Conservation (phyloP, 2,888 invertebrate species). For the Phorcus lineatus region DNA sequence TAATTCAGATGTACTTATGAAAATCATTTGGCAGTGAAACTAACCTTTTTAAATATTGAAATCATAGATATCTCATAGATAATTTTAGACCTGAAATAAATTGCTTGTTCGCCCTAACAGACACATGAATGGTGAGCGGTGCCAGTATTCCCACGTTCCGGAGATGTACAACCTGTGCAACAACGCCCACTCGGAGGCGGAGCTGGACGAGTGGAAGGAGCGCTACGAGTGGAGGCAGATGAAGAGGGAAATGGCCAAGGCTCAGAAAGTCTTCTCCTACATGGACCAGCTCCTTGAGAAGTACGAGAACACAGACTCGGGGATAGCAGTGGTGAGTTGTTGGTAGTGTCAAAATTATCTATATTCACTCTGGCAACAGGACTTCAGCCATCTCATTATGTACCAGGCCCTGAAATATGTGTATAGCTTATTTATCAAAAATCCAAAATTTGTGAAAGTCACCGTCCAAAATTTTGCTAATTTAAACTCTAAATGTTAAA, state of each 20-base stretch:
- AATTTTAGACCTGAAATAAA: neutral
- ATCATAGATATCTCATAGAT: too few relatives aligned
- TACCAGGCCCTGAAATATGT: too few relatives aligned
- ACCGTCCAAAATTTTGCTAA: too few relatives aligned
- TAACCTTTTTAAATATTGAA: too few relatives aligned
- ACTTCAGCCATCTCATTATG: too few relatives aligned
- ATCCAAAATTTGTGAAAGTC: too few relatives aligned
- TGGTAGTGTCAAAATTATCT: too few relatives aligned
- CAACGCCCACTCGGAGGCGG: slow-evolving; percentile 70
- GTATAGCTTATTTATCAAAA: too few relatives aligned
- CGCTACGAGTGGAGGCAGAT: slow-evolving; percentile 70
- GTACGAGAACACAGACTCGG: slow-evolving; percentile 59
- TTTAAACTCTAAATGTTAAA: too few relatives aligned
- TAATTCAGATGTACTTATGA: too few relatives aligned
- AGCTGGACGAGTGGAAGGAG: slow-evolving; percentile 73
- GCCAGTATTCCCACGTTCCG: slow-evolving; percentile 67
- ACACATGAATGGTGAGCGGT: slow-evolving; percentile 46
- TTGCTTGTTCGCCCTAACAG: neutral
- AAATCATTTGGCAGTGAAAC: too few relatives aligned
- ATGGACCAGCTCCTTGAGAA: slow-evolving; percentile 68
- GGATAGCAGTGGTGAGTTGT: slow-evolving; percentile 64
- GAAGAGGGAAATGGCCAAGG: slow-evolving; percentile 68
- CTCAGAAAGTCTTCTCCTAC: slow-evolving; percentile 70
- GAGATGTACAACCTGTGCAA: slow-evolving; percentile 71
- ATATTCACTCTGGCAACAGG: too few relatives aligned